phyloP scores from a whole-genome alignment of 2,888 invertebrate genomes.

The Pristionchus exspectatus region DNA sequence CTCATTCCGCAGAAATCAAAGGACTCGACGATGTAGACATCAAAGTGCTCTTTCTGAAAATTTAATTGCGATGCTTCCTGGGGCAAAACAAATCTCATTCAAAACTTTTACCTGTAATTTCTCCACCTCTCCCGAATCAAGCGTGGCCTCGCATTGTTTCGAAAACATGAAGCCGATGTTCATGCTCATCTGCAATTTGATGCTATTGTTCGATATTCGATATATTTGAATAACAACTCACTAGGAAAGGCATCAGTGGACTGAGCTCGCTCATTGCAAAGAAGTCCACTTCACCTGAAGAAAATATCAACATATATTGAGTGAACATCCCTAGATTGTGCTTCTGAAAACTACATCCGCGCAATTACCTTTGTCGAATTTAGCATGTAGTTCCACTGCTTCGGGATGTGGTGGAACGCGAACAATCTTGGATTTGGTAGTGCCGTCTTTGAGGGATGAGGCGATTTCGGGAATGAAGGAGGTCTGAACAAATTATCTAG shows the following conservation, averaged over 20 bases:
- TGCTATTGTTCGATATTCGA: neutral
- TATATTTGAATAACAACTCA: neutral
- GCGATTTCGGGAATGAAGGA: neutral
- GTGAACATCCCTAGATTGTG: neutral
- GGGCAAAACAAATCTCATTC: neutral
- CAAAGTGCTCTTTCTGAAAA: constrained; percentile 50
- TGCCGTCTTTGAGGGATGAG: neutral
- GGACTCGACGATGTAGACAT: constrained; percentile 58
- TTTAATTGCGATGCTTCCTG: neutral
- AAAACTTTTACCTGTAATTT: neutral
- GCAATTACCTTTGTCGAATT: neutral
- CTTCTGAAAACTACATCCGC: neutral
- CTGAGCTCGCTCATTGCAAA: neutral
- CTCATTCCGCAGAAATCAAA: constrained; percentile 60
- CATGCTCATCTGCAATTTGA: neutral
- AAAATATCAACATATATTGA: neutral
- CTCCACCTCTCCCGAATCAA: neutral
- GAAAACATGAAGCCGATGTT: neutral
- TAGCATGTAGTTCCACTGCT: neutral
- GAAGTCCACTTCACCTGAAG: constrained; percentile 13
- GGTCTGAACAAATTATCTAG: neutral
- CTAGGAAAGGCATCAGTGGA: neutral
- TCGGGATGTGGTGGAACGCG: neutral
- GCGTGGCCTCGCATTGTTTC: neutral
- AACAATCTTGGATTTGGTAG: neutral